Evolutionary conservation across 1,140 invertebrate genomes (phyloP).

Genomic region (Drosophila melanica): DNA sequence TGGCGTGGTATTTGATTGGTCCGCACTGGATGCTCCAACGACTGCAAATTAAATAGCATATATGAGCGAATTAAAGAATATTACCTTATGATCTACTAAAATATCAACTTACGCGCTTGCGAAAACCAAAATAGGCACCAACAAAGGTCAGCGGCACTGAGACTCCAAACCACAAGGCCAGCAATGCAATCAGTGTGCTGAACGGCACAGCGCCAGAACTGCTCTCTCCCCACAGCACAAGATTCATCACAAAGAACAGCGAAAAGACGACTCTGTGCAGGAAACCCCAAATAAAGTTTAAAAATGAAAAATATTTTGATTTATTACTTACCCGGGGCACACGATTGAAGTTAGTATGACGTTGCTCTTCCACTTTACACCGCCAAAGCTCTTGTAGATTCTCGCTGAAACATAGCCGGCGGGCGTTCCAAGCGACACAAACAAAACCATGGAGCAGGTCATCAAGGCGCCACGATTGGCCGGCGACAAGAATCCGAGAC

Average conservation of each 20-base stretch:
- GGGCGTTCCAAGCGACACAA: conserved; percentile 96
- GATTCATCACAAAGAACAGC: conserved; percentile 98
- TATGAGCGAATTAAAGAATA: not conserved
- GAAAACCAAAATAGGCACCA: conserved; percentile 99
- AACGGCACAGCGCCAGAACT: conserved; percentile 99
- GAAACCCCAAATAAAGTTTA: conserved; percentile 62
- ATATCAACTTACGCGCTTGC: conserved; percentile 92
- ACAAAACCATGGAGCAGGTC: conserved; percentile 98
- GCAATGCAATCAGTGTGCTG: conserved; percentile 97
- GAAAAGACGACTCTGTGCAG: conserved; percentile 93
- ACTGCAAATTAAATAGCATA: conserved; percentile 85
- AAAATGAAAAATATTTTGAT: not conserved
- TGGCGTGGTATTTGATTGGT: conserved; percentile 99
- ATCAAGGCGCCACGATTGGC: conserved; percentile 99
- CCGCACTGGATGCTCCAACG: conserved; percentile 97
- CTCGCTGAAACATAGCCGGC: conserved; percentile 98
- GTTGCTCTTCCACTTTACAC: conserved; percentile 99
- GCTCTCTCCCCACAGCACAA: conserved; percentile 96
- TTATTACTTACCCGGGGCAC: conserved; percentile 92
- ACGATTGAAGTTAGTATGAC: conserved; percentile 97
- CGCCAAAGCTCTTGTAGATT: conserved; percentile 99
- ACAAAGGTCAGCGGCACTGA: conserved; percentile 98
- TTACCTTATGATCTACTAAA: too few species aligned
- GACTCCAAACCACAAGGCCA: conserved; percentile 99
- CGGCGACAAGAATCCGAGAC: conserved; percentile 98